Conservation (phyloP, 2,888 invertebrate genomes). For the Caenorhabditis sp. region DNA sequence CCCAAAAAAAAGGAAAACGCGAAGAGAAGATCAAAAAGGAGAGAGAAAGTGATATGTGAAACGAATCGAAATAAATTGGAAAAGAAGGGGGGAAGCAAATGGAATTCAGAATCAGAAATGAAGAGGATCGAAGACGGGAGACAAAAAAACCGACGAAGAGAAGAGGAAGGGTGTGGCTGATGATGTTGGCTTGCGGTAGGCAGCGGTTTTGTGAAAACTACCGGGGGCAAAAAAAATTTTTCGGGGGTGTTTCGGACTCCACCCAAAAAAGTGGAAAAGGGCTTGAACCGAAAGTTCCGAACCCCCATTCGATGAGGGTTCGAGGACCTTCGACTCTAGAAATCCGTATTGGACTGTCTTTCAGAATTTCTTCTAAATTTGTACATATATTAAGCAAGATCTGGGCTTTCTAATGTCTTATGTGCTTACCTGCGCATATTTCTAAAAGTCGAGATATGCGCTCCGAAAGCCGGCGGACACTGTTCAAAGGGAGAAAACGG, state of each 20-base stretch:
- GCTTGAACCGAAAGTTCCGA: too few relatives aligned
- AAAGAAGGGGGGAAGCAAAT: conserved; percentile 5
- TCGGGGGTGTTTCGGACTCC: neutral
- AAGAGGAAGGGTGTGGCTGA: conserved; percentile 39
- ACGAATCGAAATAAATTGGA: conserved; percentile 47
- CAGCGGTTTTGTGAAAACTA: neutral
- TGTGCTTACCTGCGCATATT: too few relatives aligned
- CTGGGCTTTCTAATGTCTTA: too few relatives aligned
- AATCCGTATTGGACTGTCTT: too few relatives aligned
- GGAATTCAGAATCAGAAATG: conserved; percentile 24
- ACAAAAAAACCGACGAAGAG: neutral
- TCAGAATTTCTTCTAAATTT: too few relatives aligned
- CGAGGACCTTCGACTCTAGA: neutral
- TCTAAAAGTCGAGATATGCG: too few relatives aligned
- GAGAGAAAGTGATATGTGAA: conserved; percentile 44
- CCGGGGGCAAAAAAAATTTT: neutral
- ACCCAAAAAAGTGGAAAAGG: neutral
- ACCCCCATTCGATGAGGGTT: too few relatives aligned
- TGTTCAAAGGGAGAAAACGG: too few relatives aligned
- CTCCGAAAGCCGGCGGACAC: too few relatives aligned
- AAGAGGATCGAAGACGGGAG: neutral
- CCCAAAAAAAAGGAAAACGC: neutral
- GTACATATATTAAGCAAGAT: too few relatives aligned
- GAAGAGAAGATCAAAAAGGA: too few relatives aligned
- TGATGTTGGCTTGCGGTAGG: neutral